These are phyloP conservation scores for Drosophila ficusphila DNA, from an alignment of 1,140 invertebrate genomes.

Conservation along the genomic window DNA sequence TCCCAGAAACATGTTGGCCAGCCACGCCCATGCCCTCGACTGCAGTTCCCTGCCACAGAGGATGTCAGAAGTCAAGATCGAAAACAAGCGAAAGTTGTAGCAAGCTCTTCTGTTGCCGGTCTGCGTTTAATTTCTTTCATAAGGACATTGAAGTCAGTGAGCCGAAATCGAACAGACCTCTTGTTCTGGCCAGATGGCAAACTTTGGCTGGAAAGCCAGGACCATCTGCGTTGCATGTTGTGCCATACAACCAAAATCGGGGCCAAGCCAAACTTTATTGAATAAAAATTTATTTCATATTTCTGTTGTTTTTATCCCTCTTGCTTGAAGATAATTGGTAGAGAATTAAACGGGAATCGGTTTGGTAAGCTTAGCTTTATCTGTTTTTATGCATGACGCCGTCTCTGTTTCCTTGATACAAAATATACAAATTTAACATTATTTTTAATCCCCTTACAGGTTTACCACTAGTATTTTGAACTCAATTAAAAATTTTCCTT, in stretches of 20 bases:
- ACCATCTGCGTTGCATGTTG: slow-evolving; percentile 22
- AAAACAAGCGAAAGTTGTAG: slow-evolving; percentile 67
- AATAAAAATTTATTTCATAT: slow-evolving; percentile 56
- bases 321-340: not conserved
- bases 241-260: slow-evolving; percentile 23
- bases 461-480: too few relatives aligned
- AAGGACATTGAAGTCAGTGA: slow-evolving; percentile 26
- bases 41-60: slow-evolving; percentile 8
- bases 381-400: too few relatives aligned
- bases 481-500: too few relatives aligned
- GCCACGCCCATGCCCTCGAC: slow-evolving; percentile 36
- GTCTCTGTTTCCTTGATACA: too few relatives aligned
- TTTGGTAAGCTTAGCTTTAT: slow-evolving; percentile 2
- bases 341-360: not conserved
- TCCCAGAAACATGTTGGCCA: slow-evolving; percentile 17
- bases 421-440: too few relatives aligned
- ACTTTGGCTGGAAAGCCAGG: slow-evolving; percentile 8
- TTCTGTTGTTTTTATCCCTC: slow-evolving; percentile 22
- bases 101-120: slow-evolving; percentile 42
- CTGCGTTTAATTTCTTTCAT: slow-evolving; percentile 63
- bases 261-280: slow-evolving; percentile 46
- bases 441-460: too few relatives aligned
- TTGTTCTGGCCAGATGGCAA: not conserved
- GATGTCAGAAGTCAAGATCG: slow-evolving; percentile 66
- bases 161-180: slow-evolving; percentile 52